A percentile compares a stretch with the other conserved stretches of the same genome.
Conservation (phyloP, 2,888 invertebrate genomes). For the Carabus problematicus region DNA sequence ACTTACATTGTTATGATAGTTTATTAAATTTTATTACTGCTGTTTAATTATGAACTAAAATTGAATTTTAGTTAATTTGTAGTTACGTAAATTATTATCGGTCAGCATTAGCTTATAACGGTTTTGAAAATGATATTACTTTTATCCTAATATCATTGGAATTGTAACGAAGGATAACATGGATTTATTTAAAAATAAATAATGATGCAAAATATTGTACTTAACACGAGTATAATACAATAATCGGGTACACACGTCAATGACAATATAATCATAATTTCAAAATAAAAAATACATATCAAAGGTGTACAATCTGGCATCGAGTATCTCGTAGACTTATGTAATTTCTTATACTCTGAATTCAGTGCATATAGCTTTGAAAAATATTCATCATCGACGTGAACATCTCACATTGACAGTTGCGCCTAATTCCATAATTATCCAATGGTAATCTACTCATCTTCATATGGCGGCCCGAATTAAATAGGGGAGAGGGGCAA, state of each 20-base stretch:
- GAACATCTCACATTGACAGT: constrained; percentile 1
- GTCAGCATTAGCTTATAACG: too few relatives aligned
- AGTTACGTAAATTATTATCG: too few relatives aligned
- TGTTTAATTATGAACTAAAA: too few relatives aligned
- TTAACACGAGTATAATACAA: constrained; percentile 25
- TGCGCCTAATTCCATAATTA: not conserved
- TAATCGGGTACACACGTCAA: constrained; percentile 21
- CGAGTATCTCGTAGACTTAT: not conserved
- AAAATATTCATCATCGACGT: constrained; percentile 21
- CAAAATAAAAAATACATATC: constrained; percentile 20
- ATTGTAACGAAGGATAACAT: not conserved
- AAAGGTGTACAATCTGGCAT: not conserved
- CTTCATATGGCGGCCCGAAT: not conserved
- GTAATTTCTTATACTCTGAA: not conserved
- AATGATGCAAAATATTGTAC: not conserved
- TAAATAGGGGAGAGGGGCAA: not conserved
- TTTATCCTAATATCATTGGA: too few relatives aligned
- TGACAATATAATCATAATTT: not conserved
- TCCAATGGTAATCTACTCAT: not conserved
- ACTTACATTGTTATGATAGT: too few relatives aligned
- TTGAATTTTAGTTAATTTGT: too few relatives aligned
- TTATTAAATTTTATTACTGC: too few relatives aligned
- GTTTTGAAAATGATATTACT: too few relatives aligned
- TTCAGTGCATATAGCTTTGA: constrained; percentile 8
- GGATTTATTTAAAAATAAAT: not conserved